These are phyloP conservation scores for Saccopteryx bilineata DNA, from an alignment of 2,113 vertebrate species.

Conservation along the genomic window DNA sequence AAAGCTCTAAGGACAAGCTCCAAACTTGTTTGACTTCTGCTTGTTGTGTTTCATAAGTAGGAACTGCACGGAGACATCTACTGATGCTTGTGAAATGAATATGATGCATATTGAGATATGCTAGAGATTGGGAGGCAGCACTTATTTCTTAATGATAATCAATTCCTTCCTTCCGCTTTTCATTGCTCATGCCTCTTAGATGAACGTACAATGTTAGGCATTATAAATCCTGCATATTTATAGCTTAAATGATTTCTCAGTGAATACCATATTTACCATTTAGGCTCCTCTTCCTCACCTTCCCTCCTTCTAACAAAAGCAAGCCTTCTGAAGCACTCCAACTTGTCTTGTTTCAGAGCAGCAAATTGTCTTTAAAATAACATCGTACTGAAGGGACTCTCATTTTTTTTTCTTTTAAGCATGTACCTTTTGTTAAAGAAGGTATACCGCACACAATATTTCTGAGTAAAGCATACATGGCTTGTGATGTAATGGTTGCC, in stretches of 20 bases:
- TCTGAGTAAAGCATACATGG: conserved; percentile 74
- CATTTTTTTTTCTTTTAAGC: conserved; percentile 62
- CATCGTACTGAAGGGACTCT: conserved; percentile 45
- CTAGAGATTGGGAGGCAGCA: background rate
- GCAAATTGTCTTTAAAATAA: conserved; percentile 43
- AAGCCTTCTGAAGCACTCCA: background rate
- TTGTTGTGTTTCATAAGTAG: background rate
- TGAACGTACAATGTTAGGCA: background rate
- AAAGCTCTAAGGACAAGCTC: background rate
- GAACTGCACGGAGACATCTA: background rate
- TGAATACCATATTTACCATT: background rate
- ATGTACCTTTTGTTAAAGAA: conserved; percentile 62
- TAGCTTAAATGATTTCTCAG: conserved; percentile 21
- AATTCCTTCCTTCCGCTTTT: background rate
- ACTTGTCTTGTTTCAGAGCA: conserved; percentile 29
- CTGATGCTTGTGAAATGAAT: conserved; percentile 5
- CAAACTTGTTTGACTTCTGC: background rate
- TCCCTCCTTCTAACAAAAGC: conserved; percentile 15
- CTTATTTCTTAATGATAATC: background rate
- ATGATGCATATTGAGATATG: background rate
- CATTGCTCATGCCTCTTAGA: conserved; percentile 1
- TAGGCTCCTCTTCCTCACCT: background rate
- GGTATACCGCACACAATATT: conserved; percentile 68
- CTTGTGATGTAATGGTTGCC: conserved; percentile 80
- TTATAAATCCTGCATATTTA: background rate